Conservation (phyloP, 2,888 invertebrate genomes). For the Agrotis ipsilon region DNA sequence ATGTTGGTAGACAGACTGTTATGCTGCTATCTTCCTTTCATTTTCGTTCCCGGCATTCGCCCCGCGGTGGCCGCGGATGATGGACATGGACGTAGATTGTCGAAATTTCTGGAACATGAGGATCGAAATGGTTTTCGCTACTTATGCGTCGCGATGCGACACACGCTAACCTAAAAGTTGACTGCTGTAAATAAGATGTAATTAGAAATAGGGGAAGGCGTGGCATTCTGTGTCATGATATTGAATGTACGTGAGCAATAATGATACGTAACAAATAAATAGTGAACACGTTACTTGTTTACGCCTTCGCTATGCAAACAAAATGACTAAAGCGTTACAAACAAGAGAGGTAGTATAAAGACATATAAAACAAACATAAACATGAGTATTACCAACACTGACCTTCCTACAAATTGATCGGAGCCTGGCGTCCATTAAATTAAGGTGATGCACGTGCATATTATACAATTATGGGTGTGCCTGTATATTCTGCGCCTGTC, state of each 20-base stretch:
- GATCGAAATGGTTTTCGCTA: constrained; percentile 14
- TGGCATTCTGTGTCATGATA: background rate
- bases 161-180: constrained; percentile 14
- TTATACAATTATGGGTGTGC: constrained; percentile 1
- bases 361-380: constrained; percentile 16
- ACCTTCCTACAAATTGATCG: constrained; percentile 36
- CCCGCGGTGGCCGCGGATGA: constrained; percentile 12
- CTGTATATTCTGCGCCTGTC: background rate
- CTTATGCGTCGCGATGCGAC: constrained; percentile 6
- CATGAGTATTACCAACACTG: constrained; percentile 13
- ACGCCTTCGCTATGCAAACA: constrained; percentile 6
- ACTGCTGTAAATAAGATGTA: background rate
- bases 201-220: background rate
- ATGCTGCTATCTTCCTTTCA: constrained; percentile 22
- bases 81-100: background rate
- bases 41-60: constrained; percentile 51
- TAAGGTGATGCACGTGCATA: constrained; percentile 10
- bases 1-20: constrained; percentile 38
- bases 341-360: background rate
- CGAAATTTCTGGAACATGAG: constrained; percentile 14
- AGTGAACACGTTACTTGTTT: background rate
- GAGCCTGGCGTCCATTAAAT: constrained; percentile 40
- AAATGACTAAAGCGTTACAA: constrained; percentile 5
- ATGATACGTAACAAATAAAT: too few relatives aligned
- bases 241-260: background rate